Percentiles rank a stretch among this genome's conserved stretches.
Conservation (phyloP, 1,140 invertebrate species). For the Drosophila murphyi region DNA sequence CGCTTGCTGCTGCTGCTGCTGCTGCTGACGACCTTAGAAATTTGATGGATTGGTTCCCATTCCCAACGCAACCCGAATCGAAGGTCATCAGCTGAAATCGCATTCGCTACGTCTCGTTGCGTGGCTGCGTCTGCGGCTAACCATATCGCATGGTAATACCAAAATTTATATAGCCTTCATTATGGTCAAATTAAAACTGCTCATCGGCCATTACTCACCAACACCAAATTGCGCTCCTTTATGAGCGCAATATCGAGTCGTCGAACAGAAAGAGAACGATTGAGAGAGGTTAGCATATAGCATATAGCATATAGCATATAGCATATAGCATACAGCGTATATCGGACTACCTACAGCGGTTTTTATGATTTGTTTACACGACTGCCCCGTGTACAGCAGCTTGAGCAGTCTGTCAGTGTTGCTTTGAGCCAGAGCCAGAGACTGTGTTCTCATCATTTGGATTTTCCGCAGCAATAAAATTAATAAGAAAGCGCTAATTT, state of each 20-base stretch:
- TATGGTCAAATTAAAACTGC: conserved; percentile 51
- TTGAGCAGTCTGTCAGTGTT: conserved; percentile 24
- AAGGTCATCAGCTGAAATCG: conserved; percentile 33
- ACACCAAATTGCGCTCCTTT: conserved; percentile 28
- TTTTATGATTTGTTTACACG: conserved; percentile 81
- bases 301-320: background rate
- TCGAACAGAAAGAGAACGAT: background rate
- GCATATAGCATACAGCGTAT: conserved; percentile 3
- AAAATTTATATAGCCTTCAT: conserved; percentile 52
- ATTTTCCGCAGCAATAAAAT: conserved; percentile 82
- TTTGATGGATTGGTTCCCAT: conserved; percentile 67
- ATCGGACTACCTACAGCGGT: conserved; percentile 60
- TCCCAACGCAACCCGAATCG: background rate
- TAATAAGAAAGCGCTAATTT: conserved; percentile 84
- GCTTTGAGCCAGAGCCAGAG: conserved; percentile 31
- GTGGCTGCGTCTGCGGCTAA: conserved; percentile 38
- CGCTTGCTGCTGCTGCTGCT: conserved; percentile 15
- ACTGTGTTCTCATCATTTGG: conserved; percentile 68
- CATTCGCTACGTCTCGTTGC: conserved; percentile 64
- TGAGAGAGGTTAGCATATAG: background rate
- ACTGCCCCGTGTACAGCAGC: conserved; percentile 47
- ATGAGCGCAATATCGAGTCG: conserved; percentile 6
- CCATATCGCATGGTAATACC: conserved; percentile 51
- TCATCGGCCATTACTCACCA: conserved; percentile 46
- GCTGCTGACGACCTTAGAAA: conserved; percentile 29